These are phyloP conservation scores for Remorina albescens DNA, from an alignment of 2,797 vertebrate species.

Conservation along the genomic window DNA sequence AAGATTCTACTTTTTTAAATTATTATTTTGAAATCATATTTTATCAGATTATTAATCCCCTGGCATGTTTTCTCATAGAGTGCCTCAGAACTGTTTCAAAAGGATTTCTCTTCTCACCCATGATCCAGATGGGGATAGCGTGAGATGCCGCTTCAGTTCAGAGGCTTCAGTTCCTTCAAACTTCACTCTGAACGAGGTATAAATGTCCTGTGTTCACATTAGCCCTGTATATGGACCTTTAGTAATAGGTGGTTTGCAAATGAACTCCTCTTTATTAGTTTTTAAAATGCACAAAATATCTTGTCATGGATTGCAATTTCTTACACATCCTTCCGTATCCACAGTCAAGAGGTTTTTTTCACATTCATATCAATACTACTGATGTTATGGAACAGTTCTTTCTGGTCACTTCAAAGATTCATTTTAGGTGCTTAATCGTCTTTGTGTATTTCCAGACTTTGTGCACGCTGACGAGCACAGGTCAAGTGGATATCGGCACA, in stretches of 20 bases:
- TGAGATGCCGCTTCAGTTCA: slow-evolving; percentile 61
- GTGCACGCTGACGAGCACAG: slow-evolving; percentile 49
- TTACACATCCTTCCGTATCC: too few relatives aligned
- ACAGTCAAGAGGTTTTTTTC: too few relatives aligned
- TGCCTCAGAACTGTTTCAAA: slow-evolving; percentile 78
- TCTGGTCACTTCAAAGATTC: neutral
- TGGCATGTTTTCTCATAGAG: slow-evolving; percentile 48
- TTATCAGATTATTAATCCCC: neutral
- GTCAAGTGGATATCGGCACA: slow-evolving; percentile 17
- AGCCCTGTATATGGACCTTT: neutral
- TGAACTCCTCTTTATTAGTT: too few relatives aligned
- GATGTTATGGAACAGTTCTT: neutral
- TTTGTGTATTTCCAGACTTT: slow-evolving; percentile 40
- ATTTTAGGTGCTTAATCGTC: neutral
- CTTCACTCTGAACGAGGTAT: slow-evolving; percentile 74
- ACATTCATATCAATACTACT: too few relatives aligned
- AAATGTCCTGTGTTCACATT: neutral
- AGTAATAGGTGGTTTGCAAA: too few relatives aligned
- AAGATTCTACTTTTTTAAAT: too few relatives aligned
- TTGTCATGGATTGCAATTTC: too few relatives aligned
- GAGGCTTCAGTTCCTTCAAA: slow-evolving; percentile 1
- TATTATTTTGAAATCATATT: too few relatives aligned
- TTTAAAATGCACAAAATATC: too few relatives aligned
- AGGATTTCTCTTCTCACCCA: slow-evolving; percentile 67
- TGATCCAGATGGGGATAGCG: slow-evolving; percentile 76